phyloP scores from a whole-genome alignment of 2,888 invertebrate genomes.

The Ptilodon capucinus region DNA sequence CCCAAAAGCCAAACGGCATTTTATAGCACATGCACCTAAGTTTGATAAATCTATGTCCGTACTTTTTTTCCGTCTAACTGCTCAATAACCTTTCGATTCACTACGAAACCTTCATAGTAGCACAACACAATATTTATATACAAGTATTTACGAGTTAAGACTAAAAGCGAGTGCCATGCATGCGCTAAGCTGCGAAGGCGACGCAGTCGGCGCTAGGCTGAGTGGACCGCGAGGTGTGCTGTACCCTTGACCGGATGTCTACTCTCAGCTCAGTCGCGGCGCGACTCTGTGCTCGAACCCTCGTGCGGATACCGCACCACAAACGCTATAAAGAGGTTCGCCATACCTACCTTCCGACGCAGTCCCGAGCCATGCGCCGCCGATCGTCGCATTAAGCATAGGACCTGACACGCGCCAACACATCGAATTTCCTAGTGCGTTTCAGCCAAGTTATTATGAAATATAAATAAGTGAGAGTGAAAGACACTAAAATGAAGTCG shows the following conservation, averaged over 20 bases:
- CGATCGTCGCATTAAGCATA: slow-evolving; percentile 34
- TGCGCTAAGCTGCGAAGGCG: slow-evolving; percentile 9
- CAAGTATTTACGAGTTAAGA: not conserved
- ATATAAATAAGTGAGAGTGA: slow-evolving; percentile 47
- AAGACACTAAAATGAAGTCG: slow-evolving; percentile 56
- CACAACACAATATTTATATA: not conserved
- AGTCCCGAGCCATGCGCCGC: slow-evolving; percentile 59
- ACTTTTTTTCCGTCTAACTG: not conserved
- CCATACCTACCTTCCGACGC: slow-evolving; percentile 36
- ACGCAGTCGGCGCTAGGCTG: slow-evolving; percentile 10
- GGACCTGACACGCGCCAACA: slow-evolving; percentile 7
- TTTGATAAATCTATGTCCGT: not conserved
- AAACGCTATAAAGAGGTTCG: slow-evolving; percentile 44
- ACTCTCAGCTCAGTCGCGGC: slow-evolving; percentile 69
- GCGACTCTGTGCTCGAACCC: slow-evolving; percentile 63
- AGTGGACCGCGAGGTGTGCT: slow-evolving; percentile 43
- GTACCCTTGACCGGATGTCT: slow-evolving; percentile 68
- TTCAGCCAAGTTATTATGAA: slow-evolving; percentile 29
- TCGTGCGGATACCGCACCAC: slow-evolving; percentile 36
- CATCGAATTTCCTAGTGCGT: slow-evolving; percentile 18
- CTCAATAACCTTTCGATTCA: not conserved
- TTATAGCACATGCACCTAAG: not conserved
- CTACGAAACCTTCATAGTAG: not conserved
- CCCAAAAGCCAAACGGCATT: too few species aligned
- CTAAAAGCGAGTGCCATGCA: not conserved